Conservation (phyloP, 1,140 invertebrate species). For the Heliconius eleuchia region DNA sequence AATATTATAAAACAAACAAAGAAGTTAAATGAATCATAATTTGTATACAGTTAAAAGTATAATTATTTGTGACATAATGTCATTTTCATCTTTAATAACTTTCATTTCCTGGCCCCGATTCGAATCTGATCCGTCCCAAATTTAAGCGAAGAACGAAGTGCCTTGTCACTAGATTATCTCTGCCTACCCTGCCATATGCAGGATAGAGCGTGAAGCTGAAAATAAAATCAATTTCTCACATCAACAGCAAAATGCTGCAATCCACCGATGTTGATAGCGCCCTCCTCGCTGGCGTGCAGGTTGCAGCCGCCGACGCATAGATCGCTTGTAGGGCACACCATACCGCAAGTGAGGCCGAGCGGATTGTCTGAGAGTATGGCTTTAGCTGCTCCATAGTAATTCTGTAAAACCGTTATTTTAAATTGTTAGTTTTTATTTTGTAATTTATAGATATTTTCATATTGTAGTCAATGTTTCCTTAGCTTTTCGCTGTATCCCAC, state of each 20-base stretch:
- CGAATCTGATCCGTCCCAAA: no score
- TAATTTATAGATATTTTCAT: no score
- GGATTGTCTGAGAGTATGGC: conserved; percentile 98
- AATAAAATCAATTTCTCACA: conserved; percentile 77
- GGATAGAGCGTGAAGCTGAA: not conserved
- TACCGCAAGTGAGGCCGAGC: conserved; percentile 97
- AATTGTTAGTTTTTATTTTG: not conserved
- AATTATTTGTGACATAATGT: no score
- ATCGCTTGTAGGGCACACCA: conserved; percentile 99
- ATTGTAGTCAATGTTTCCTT: no score
- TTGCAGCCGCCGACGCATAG: conserved; percentile 99
- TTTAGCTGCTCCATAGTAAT: conserved; percentile 99
- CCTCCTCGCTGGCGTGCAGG: conserved; percentile 96
- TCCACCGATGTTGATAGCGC: conserved; percentile 98
- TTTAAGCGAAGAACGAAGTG: no score
- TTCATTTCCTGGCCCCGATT: no score
- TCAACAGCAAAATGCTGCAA: conserved; percentile 99
- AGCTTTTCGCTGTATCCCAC: no score
- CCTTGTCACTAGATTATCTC: not conserved
- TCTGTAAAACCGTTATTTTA: conserved; percentile 78
- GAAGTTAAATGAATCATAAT: no score
- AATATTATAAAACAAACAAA: no score
- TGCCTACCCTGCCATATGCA: not conserved
- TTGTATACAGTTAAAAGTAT: no score
- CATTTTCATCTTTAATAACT: no score